Evolutionary conservation across 2,888 invertebrate species (phyloP), one percentile per base, ranked within the genome.

Genomic region (Digitonthophagus gazella): DNA sequence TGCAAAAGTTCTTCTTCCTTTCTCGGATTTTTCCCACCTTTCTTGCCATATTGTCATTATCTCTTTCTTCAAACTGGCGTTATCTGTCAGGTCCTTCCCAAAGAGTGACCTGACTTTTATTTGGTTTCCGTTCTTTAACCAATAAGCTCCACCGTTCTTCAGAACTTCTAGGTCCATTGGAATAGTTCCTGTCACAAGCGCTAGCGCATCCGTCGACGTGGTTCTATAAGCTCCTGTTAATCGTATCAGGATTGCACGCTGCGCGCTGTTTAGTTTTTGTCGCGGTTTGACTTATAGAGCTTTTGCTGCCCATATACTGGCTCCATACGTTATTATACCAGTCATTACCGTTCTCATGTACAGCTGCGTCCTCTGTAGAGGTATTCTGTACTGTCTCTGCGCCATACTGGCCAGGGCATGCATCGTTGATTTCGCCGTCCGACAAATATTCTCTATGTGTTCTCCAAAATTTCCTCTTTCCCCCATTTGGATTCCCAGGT

Each of bases 221-320:
- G 66, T 69, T 4, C 63, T 58, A n/a, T 66, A 66, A 0, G 65
- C 69, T 11, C 69, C 63, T 0, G 68, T 69, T 8, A 66, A 8
- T 1, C 56, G 58, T 1, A 69, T 2, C 1, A 69, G 63, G 0
- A 69, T 22, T 0, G 28, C 22, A 6, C 66, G 14, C n/a, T 66
- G 63, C 14, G 66, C 63, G 1, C 19, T 5, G 15, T 66, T 61
- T 6, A 69, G 55, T 1, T 20, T 18, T 1, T 65, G 15, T 2
- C 57, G 4, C 2, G 66, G 19, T 19, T 55, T 66, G 1, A 63
- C 66, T 5, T 56, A 65, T 1, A 15, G 8, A 1, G 64, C 63
- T 14, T 15, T 64, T 1, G 0, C 11, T 0, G 58, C 64, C 67
- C 67, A 68, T 1, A 61, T 14, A 15, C 69, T 69, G 2, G 69